Base-by-base conservation (phyloP, 2,797 vertebrate genomes). In the Acipenser ruthenus region DNA sequence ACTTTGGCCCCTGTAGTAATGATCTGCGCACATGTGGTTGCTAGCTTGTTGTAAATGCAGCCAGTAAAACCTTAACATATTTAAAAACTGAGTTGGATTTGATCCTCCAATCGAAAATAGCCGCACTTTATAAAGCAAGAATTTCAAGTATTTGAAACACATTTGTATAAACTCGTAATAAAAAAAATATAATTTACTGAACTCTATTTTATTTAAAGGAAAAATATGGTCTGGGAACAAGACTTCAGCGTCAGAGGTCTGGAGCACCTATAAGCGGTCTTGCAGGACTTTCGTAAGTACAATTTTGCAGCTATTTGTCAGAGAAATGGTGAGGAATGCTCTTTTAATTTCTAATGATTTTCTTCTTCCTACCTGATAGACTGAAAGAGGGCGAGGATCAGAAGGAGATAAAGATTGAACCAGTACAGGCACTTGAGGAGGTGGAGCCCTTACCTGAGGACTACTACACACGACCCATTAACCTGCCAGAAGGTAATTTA, bases 331-430 rank as follows among this genome's bases (percentile, higher is more conserved):
- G 6, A 52, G 12, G 56, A 61, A 68, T 49, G 65, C 2, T 68
- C 62, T 64, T 3, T 62, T 11, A 47, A 65, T 11, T 10, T 18
- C 1, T 1, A 37, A 50, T 66, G 59, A 74, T 72, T 75, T 53
- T 75, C 58, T 75, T 10, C 63, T 66, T 65, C 3, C 13, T 62
- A 50, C 66, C 71, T 8, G 66, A 70, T 65, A 99, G 96, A 53
- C 88, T 99, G 53, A 98, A 98, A 80, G 96, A 99, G 81, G 96
- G 94, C 18, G 96, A 99, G 70, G 96, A 99, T 78, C 94, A 97
- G 76, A 99, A 95, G 70, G 97, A 99, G 83, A 89, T 98, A 75
- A 94, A 85, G 84, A 95, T 99, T 6, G 95, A 98, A 68, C 92
- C 93, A 6, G 93, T 94, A 60, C 95, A 94, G 80, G 93, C 96